Evolutionary conservation across 2,113 vertebrate genomes (phyloP).

Genomic region (Chloropsis cyanopogon): DNA sequence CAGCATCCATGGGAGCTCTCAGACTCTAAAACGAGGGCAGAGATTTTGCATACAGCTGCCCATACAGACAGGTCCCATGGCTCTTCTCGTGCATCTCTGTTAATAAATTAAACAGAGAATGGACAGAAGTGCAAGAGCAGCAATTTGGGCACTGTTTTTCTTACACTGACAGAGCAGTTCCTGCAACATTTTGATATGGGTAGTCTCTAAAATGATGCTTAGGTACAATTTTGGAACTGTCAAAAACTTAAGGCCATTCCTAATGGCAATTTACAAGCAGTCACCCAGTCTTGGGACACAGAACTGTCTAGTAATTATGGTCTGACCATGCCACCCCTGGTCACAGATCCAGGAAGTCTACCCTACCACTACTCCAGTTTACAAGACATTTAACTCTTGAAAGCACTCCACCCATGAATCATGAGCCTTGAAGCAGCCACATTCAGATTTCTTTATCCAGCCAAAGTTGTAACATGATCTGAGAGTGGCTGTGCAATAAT

Average conservation of each 20-base stretch:
- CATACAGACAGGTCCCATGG: background rate
- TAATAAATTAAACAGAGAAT: background rate
- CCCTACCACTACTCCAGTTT: background rate
- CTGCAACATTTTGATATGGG: fast-evolving
- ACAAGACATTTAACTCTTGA: background rate
- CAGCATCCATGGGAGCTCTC: fast-evolving
- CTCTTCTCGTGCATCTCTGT: background rate
- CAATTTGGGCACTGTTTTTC: background rate
- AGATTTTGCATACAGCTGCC: background rate
- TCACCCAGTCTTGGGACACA: background rate
- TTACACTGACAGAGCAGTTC: background rate
- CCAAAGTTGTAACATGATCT: background rate
- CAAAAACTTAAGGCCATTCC: background rate
- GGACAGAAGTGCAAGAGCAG: background rate
- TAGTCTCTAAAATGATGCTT: background rate
- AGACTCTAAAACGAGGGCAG: background rate
- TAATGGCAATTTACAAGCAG: background rate
- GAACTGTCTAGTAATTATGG: background rate
- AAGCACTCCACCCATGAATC: background rate
- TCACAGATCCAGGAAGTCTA: background rate
- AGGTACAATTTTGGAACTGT: background rate
- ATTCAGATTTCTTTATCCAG: background rate
- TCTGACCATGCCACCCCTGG: background rate
- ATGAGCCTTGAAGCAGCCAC: background rate
- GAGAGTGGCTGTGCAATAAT: background rate